Evolutionary conservation across 2,888 invertebrate species (phyloP).

Genomic region (Piscicola geometra): DNA sequence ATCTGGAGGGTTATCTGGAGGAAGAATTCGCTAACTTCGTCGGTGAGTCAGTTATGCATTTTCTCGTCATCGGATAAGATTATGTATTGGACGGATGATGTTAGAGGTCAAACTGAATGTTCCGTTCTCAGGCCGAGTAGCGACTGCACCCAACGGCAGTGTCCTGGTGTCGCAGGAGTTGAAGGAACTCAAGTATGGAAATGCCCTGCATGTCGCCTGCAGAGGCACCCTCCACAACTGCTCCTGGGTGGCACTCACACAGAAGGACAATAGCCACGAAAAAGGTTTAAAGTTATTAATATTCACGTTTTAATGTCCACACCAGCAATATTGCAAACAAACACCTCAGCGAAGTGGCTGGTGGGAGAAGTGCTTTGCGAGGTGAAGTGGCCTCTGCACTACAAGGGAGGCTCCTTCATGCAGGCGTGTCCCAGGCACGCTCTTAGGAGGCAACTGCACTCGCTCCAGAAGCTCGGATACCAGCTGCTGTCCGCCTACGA

Average conservation of each 20-base stretch:
- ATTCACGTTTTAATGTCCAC: no score
- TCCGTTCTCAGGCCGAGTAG: neutral
- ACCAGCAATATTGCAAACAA: no score
- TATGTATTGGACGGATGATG: no score
- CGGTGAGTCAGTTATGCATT: conserved; percentile 1
- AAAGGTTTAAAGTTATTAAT: no score
- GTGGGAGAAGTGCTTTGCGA: conserved; percentile 39
- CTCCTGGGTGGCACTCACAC: neutral
- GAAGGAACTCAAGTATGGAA: neutral
- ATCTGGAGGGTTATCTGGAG: conserved; percentile 5
- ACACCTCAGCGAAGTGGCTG: conserved; percentile 13
- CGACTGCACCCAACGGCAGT: neutral
- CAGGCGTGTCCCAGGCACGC: conserved; percentile 34
- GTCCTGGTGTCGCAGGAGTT: neutral
- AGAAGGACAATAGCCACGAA: no score
- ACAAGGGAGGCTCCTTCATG: conserved; percentile 26
- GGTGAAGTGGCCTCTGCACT: conserved; percentile 27
- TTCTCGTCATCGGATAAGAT: neutral
- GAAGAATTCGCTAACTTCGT: conserved; percentile 14
- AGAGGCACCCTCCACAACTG: conserved; percentile 3
- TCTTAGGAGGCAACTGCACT: conserved; percentile 33
- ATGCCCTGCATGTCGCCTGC: neutral
- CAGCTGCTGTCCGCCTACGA: conserved; percentile 39
- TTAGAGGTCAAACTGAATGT: no score
- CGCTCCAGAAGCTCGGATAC: conserved; percentile 34